Evolutionary conservation across 2,113 vertebrate species (phyloP).

Genomic region (Cyphomyrus discorhynchus): DNA sequence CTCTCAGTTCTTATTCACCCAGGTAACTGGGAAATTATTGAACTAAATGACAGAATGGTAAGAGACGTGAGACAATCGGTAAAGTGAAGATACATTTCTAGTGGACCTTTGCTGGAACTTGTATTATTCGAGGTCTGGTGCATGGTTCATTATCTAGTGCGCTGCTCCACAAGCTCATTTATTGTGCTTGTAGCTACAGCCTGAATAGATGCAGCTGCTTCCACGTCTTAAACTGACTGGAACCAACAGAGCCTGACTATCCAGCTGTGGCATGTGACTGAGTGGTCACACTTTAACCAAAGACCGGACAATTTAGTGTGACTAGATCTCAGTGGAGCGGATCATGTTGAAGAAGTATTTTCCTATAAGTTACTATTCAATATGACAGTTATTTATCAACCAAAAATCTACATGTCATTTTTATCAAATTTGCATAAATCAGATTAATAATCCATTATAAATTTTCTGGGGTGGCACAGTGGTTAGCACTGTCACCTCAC

Average conservation of each 20-base stretch:
- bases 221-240: not conserved
- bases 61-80: not conserved
- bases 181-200: not conserved
- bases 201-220: not conserved
- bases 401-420: not conserved
- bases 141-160: not conserved
- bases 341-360: not conserved
- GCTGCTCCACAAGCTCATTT: too few relatives aligned
- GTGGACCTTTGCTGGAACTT: not conserved
- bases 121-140: not conserved
- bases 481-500: not conserved
- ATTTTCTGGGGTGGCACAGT: constrained; percentile 39
- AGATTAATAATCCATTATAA: not conserved
- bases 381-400: not conserved
- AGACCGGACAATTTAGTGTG: not conserved
- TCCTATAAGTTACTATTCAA: not conserved
- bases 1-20: not conserved
- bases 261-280: not conserved
- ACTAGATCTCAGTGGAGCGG: not conserved
- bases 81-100: not conserved
- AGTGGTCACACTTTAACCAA: not conserved
- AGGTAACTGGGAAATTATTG: not conserved
- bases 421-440: not conserved
- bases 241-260: not conserved
- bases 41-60: not conserved